Base-by-base conservation (phyloP, 2,888 invertebrate species). In the Zhengitettix transpicula region DNA sequence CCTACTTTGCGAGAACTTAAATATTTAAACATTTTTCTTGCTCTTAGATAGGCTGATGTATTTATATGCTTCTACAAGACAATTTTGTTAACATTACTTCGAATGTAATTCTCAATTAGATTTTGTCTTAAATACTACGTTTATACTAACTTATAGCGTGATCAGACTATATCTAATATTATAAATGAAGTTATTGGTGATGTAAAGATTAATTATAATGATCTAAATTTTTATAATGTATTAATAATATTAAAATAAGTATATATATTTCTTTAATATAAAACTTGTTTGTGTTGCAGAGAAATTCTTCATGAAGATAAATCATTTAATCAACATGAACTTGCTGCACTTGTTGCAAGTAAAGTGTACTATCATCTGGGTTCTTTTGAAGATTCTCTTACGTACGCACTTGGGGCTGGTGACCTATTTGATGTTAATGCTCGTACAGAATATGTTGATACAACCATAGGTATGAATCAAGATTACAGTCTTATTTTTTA, bases 311-410 rank as follows among this genome's bases (percentile, higher is more conserved):
- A 96, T 70, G 98, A 98, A 76, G 94, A 97, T 70, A 85, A 89
- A 69, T 78, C 77, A 47, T 89, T 99, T 73, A 81, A 83, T 47
- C 89, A 96, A 70, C 88, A 92, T 69, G 87, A 95, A 69, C 75
- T 97, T 58, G 98, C 99, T 57, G 97, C 98, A 41, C 80, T 99
- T 66, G 93, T 99, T 9, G 97, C 96, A 9, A 98, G 97, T 66
- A 99, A 99, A 76, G 95, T 97, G 0, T 97, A 97, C 71, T 98
- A 97, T 73, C 97, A 99, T 74, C 79, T 99, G 65, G 97, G 97
- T 42, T 91, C 96, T 1, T 98, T 95, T 73, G 91, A 94, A 71
- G 96, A 97, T 73, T 96, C 98, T 0, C 75, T 99, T 64, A 92
- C 92, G n/a, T 97, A 93, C 74, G 99, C 99, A 40, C 77, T 99